Conservation (phyloP, 2,888 invertebrate species). For the Parascotia fuliginaria region DNA sequence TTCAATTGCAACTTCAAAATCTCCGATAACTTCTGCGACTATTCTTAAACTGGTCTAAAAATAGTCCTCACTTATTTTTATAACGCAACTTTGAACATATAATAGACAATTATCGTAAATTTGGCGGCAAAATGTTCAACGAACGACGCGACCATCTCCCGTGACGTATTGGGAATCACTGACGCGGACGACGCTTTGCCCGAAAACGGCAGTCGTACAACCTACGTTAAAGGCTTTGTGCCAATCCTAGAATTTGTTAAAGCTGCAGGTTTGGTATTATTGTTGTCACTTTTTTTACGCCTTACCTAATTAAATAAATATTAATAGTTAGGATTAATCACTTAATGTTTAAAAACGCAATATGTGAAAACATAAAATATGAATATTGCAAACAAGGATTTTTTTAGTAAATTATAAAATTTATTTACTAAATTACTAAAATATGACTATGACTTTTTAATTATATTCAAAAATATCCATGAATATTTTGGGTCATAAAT, state of each 20-base stretch:
- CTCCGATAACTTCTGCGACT: not conserved
- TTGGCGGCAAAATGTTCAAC: slow-evolving; percentile 56
- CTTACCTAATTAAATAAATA: no score
- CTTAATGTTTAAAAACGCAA: no score
- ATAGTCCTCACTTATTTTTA: not conserved
- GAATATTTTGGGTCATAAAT: no score
- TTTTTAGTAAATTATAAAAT: no score
- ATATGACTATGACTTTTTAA: no score
- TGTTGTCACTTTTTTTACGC: not conserved
- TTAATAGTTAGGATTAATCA: no score
- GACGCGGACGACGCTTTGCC: slow-evolving; percentile 24
- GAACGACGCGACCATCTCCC: slow-evolving; percentile 40
- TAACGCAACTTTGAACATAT: not conserved
- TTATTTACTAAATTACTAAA: no score
- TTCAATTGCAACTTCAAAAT: not conserved
- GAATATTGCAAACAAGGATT: no score
- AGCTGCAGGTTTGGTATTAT: slow-evolving; percentile 13
- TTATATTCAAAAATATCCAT: no score
- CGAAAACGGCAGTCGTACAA: slow-evolving; percentile 13
- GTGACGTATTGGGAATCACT: slow-evolving; percentile 41
- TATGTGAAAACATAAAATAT: no score
- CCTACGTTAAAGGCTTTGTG: slow-evolving; percentile 25
- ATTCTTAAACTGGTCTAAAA: not conserved
- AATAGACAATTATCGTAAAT: slow-evolving; percentile 42
- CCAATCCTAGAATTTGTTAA: slow-evolving; percentile 16